Conservation (phyloP, 1,140 invertebrate genomes). For the Drosophila oshimai region DNA sequence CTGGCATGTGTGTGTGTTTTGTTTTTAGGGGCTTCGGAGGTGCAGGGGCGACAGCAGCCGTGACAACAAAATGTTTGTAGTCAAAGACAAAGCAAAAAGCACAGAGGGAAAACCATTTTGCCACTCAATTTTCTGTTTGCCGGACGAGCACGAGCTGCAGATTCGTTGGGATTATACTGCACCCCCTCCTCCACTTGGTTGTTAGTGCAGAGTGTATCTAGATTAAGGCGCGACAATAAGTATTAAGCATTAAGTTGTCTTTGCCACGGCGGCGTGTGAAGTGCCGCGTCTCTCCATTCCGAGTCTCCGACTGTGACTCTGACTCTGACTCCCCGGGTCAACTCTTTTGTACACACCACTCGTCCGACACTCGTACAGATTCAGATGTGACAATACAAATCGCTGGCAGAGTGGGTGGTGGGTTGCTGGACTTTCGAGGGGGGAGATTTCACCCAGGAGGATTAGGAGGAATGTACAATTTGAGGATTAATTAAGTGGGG, state of each 20-base stretch:
- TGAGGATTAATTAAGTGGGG: too few species aligned
- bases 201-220: slow-evolving; percentile 79
- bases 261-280: slow-evolving; percentile 68
- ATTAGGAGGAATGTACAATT: too few species aligned
- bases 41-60: slow-evolving; percentile 30
- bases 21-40: not conserved
- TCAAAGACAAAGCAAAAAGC: slow-evolving; percentile 17
- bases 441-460: not conserved
- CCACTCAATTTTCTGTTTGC: slow-evolving; percentile 68
- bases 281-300: slow-evolving; percentile 49
- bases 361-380: slow-evolving; percentile 18
- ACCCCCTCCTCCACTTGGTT: slow-evolving; percentile 37
- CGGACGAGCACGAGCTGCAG: slow-evolving; percentile 62
- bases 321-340: slow-evolving; percentile 16
- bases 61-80: slow-evolving; percentile 55
- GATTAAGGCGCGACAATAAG: slow-evolving; percentile 81
- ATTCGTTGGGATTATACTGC: slow-evolving; percentile 36
- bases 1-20: slow-evolving; percentile 27
- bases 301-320: not conserved
- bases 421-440: not conserved
- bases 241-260: slow-evolving; percentile 78
- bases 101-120: slow-evolving; percentile 47
- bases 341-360: slow-evolving; percentile 12
- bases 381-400: slow-evolving; percentile 41
- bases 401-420: slow-evolving; percentile 10